Evolutionary conservation across 2,888 invertebrate species (phyloP).

Genomic region (Epirrhoe alternata): DNA sequence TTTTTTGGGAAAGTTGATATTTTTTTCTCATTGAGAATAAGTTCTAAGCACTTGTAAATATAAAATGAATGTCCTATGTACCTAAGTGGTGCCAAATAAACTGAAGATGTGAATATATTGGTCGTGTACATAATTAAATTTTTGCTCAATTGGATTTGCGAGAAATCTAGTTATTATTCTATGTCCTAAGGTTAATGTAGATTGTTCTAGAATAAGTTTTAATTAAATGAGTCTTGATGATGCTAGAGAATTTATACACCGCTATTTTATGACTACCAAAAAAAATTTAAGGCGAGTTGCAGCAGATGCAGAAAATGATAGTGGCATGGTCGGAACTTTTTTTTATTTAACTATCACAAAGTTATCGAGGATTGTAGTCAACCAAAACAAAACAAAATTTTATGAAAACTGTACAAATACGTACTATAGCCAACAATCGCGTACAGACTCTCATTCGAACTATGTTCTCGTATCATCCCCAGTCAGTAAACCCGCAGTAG

Average conservation of each 20-base stretch:
- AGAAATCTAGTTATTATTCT: conserved; percentile 20
- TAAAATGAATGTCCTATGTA: conserved; percentile 70
- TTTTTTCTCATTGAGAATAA: conserved; percentile 3
- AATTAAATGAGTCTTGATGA: background rate
- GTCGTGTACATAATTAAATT: conserved; percentile 57
- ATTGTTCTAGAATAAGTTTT: background rate
- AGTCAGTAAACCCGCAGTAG: too few species aligned
- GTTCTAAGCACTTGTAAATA: conserved; percentile 57
- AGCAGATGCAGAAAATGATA: too few species aligned
- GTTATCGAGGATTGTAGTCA: too few species aligned
- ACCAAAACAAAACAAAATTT: too few species aligned
- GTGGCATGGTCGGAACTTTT: too few species aligned
- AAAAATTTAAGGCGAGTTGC: too few species aligned
- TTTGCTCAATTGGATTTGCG: conserved; percentile 65
- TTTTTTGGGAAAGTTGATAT: background rate
- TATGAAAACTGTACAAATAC: too few species aligned
- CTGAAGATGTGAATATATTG: conserved; percentile 46
- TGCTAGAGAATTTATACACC: background rate
- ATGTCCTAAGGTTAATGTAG: background rate
- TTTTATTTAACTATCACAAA: too few species aligned
- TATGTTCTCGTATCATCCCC: too few species aligned
- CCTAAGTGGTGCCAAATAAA: conserved; percentile 78
- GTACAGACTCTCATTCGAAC: too few species aligned
- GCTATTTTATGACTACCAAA: too few species aligned
- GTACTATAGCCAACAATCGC: too few species aligned